These are phyloP conservation scores for Dolichallabes microphthalmus DNA, from an alignment of 2,113 vertebrate genomes.

Conservation along the genomic window DNA sequence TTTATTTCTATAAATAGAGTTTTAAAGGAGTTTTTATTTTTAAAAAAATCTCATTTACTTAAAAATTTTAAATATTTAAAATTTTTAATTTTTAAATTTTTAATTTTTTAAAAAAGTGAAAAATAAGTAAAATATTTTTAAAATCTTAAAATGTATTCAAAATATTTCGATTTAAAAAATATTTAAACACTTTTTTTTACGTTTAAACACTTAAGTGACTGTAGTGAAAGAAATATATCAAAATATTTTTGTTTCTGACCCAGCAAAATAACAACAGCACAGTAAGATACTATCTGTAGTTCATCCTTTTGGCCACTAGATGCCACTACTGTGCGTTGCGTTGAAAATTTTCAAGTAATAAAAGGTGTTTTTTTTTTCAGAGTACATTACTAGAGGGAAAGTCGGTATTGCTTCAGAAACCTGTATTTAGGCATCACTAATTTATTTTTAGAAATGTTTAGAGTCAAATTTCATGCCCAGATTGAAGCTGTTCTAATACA, in stretches of 20 bases:
- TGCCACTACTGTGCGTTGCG: background rate
- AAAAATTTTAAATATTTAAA: too few relatives aligned
- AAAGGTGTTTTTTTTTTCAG: background rate
- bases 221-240: background rate
- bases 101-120: too few relatives aligned
- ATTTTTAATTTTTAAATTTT: too few relatives aligned
- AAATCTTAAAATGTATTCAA: too few relatives aligned
- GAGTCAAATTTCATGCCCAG: background rate
- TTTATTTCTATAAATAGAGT: too few relatives aligned
- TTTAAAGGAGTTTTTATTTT: too few relatives aligned
- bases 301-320: background rate
- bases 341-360: background rate
- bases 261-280: too few relatives aligned
- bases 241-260: background rate
- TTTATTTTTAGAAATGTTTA: background rate
- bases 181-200: too few relatives aligned
- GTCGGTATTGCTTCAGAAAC: background rate
- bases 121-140: too few relatives aligned
- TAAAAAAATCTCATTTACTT: too few relatives aligned
- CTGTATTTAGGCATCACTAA: background rate
- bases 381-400: background rate
- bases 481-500: background rate
- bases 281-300: background rate
- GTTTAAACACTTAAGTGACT: too few relatives aligned
- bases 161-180: too few relatives aligned